Evolutionary conservation across 2,888 invertebrate genomes (phyloP).

Genomic region (Xestia ashworthii): DNA sequence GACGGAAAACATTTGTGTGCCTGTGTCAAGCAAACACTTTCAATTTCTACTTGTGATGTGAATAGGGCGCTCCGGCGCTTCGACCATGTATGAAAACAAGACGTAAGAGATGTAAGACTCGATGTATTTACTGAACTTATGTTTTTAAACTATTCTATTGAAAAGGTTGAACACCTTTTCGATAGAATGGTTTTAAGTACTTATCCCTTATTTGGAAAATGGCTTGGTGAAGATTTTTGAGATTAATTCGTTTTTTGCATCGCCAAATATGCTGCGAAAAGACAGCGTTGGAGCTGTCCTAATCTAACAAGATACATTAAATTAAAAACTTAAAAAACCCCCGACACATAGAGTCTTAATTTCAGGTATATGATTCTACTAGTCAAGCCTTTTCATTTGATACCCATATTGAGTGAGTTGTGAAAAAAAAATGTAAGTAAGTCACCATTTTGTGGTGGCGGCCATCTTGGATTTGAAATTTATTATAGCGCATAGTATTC

Average conservation of each 20-base stretch:
- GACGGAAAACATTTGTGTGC: slow-evolving; percentile 37
- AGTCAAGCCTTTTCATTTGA: no score
- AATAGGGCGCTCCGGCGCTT: slow-evolving; percentile 8
- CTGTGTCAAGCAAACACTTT: slow-evolving; percentile 37
- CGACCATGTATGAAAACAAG: slow-evolving; percentile 17
- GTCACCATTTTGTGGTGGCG: no score
- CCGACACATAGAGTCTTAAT: no score
- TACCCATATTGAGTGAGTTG: no score
- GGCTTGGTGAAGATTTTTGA: background rate
- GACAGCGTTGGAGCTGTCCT: background rate
- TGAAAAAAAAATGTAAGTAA: no score
- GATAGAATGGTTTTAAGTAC: background rate
- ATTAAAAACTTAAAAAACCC: no score
- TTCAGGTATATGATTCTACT: no score
- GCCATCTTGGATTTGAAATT: no score
- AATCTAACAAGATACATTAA: background rate
- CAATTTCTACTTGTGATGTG: slow-evolving; percentile 44
- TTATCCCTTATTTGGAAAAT: background rate
- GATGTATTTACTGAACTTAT: slow-evolving; percentile 27
- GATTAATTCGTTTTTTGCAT: background rate
- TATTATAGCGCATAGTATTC: no score
- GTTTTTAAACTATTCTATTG: no score
- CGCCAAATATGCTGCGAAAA: background rate
- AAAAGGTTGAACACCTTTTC: background rate
- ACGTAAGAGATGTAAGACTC: slow-evolving; percentile 4